Evolutionary conservation across 2,797 vertebrate genomes (phyloP).

Genomic region (Hydrophis major): DNA sequence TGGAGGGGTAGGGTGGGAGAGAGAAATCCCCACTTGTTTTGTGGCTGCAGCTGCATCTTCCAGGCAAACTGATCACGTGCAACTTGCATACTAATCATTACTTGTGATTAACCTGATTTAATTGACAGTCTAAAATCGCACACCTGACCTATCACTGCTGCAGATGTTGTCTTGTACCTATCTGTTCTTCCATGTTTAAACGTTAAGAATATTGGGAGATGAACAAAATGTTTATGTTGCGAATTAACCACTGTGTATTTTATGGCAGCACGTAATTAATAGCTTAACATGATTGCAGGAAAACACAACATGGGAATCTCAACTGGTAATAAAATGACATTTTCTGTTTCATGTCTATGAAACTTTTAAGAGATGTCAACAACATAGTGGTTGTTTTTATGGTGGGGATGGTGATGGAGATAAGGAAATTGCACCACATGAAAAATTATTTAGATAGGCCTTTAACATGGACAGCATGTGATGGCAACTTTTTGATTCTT

Average conservation of each 20-base stretch:
- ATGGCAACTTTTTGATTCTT: background rate
- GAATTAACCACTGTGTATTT: constrained; percentile 49
- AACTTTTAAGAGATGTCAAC: background rate
- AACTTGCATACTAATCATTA: constrained; percentile 47
- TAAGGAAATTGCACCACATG: background rate
- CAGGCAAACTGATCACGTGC: constrained; percentile 32
- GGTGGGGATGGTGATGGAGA: background rate
- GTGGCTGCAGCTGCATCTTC: background rate
- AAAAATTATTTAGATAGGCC: background rate
- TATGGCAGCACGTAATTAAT: constrained; percentile 52
- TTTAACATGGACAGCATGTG: background rate
- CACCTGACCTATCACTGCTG: constrained; percentile 41
- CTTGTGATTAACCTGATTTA: constrained; percentile 52
- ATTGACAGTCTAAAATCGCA: constrained; percentile 30
- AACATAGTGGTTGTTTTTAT: background rate
- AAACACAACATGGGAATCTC: constrained; percentile 35
- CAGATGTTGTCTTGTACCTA: constrained; percentile 35
- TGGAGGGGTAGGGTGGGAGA: background rate
- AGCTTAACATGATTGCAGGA: constrained; percentile 28
- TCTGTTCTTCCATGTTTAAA: constrained; percentile 42
- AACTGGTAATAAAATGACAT: constrained; percentile 23
- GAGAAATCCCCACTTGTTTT: background rate
- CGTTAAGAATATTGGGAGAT: constrained; percentile 29
- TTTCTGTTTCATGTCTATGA: background rate
- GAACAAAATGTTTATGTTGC: constrained; percentile 28